These are phyloP conservation scores for Orcinus orca DNA, from an alignment of 2,113 vertebrate genomes.

Conservation along the genomic window DNA sequence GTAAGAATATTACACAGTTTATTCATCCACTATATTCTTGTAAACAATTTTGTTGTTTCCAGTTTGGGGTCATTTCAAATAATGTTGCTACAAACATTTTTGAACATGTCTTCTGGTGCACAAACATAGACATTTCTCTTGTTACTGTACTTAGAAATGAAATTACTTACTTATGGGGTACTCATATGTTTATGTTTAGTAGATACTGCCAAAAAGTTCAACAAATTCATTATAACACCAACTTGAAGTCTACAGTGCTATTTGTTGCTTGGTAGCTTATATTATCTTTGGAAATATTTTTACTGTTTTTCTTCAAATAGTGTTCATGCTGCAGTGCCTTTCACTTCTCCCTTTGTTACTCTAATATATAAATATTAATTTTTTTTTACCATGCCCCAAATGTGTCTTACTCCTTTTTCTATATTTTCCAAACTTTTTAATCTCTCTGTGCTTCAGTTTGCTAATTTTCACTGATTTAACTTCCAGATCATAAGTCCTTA, in stretches of 20 bases:
- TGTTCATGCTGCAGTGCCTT: neutral
- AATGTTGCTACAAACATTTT: neutral
- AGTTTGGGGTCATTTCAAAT: neutral
- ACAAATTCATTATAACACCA: neutral
- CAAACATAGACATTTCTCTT: neutral
- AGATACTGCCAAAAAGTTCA: neutral
- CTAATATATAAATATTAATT: neutral
- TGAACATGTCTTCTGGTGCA: neutral
- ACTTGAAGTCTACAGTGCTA: neutral
- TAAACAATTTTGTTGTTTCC: neutral
- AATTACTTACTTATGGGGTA: neutral
- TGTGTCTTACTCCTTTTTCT: neutral
- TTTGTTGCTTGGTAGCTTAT: neutral
- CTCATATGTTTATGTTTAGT: neutral
- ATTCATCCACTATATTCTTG: neutral
- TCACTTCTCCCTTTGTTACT: neutral
- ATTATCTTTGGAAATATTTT: neutral
- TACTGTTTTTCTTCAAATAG: neutral
- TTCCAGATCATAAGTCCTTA: neutral
- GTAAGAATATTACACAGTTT: neutral
- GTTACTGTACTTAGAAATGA: neutral
- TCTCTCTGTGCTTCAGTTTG: neutral
- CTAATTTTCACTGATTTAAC: neutral
- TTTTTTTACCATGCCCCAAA: neutral
- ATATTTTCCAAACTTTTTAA: neutral